These are phyloP conservation scores for Ianthella basta DNA, from an alignment of 37 sponge, comb jelly and placozoan species.

Conservation along the genomic window DNA sequence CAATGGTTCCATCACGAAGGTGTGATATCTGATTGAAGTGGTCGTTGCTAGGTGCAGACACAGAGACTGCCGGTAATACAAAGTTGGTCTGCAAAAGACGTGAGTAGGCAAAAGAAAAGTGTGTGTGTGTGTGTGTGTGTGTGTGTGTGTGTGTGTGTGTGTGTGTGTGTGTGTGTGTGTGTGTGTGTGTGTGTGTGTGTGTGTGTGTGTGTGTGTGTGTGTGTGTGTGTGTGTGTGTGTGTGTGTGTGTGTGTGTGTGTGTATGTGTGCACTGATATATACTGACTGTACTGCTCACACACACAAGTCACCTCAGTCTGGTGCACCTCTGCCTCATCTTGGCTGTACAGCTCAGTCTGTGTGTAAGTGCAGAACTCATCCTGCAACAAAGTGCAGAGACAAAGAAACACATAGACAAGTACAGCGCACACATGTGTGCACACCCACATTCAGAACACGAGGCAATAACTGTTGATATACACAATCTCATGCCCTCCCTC, in stretches of 20 bases:
- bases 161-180: neutral
- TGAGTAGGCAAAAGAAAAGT: neutral
- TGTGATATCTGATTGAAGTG: conserved; percentile 47
- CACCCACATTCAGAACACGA: no score
- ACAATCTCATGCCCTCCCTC: no score
- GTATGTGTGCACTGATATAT: neutral
- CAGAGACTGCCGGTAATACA: conserved; percentile 41
- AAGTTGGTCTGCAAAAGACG: neutral
- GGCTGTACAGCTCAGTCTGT: conserved; percentile 81
- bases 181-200: conserved; percentile 18
- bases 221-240: neutral
- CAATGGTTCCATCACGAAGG: conserved; percentile 59
- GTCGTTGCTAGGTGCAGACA: conserved; percentile 63
- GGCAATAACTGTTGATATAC: no score
- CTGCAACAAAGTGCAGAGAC: conserved; percentile 26
- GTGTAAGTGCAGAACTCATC: conserved; percentile 91
- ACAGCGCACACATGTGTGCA: no score
- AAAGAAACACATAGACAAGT: no score
- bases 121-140: conserved; percentile 19
- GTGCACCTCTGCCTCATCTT: conserved; percentile 57
- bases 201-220: neutral
- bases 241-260: conserved; percentile 14
- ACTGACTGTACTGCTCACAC: neutral
- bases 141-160: neutral
- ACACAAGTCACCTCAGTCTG: conserved; percentile 33